These are phyloP conservation scores for Xenentodon cancila DNA, from an alignment of 2,797 vertebrate genomes.

Conservation along the genomic window DNA sequence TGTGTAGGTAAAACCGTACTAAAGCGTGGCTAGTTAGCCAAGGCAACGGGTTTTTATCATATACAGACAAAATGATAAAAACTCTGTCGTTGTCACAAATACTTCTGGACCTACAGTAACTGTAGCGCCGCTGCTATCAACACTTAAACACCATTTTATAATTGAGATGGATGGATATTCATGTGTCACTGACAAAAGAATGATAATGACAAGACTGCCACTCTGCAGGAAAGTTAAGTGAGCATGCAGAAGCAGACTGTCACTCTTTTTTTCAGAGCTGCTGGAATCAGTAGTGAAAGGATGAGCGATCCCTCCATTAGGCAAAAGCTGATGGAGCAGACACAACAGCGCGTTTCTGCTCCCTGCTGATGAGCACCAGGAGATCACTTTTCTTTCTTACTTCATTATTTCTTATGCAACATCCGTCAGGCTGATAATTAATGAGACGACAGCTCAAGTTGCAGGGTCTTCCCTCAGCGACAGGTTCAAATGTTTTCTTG, in stretches of 20 bases:
- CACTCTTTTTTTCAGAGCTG: background rate
- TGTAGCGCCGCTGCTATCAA: too few relatives aligned
- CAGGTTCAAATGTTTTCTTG: constrained; percentile 10
- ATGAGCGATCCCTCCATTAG: constrained; percentile 43
- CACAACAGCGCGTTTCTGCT: constrained; percentile 23
- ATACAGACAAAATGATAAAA: too few relatives aligned
- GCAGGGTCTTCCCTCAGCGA: constrained; percentile 18
- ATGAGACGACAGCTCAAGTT: constrained; percentile 41
- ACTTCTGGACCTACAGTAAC: too few relatives aligned
- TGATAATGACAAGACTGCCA: background rate
- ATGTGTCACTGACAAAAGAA: background rate
- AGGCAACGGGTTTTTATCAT: too few relatives aligned
- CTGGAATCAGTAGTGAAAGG: constrained; percentile 25
- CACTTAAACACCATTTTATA: background rate
- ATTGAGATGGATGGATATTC: background rate
- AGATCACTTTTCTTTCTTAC: constrained; percentile 34
- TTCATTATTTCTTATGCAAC: constrained; percentile 40
- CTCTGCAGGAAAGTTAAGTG: constrained; percentile 1
- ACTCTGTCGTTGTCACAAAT: too few relatives aligned
- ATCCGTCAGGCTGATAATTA: constrained; percentile 65
- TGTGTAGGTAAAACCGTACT: too few relatives aligned
- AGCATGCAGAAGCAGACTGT: constrained; percentile 9
- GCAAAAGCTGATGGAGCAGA: background rate
- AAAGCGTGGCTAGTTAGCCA: too few relatives aligned
- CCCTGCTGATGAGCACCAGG: constrained; percentile 5